Conservation (phyloP, 2,113 vertebrate genomes). For the Natator depressus region DNA sequence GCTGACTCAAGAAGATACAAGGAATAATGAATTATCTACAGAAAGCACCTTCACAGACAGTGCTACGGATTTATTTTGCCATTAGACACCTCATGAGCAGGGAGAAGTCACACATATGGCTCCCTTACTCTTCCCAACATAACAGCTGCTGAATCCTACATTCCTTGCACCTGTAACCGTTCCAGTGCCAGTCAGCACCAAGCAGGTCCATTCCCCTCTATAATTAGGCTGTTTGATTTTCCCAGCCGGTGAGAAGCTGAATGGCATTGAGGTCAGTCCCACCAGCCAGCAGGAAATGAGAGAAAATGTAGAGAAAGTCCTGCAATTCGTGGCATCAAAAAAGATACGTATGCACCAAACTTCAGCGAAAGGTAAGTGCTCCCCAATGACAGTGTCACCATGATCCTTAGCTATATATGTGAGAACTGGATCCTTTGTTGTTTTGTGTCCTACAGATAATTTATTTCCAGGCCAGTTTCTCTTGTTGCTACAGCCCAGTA, state of each 20-base stretch:
- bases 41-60: background rate
- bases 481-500: background rate
- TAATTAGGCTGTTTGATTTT: background rate
- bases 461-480: background rate
- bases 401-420: background rate
- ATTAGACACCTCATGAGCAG: background rate
- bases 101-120: background rate
- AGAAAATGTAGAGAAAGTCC: slow-evolving; percentile 93
- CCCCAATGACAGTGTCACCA: background rate
- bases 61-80: background rate
- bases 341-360: slow-evolving; percentile 97
- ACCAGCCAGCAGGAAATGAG: slow-evolving; percentile 90
- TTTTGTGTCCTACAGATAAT: background rate
- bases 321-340: slow-evolving; percentile 93
- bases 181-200: background rate
- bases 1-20: background rate
- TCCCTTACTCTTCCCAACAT: background rate
- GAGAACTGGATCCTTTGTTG: background rate
- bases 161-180: background rate
- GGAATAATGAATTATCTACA: background rate
- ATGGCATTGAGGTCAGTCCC: slow-evolving; percentile 82
- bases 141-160: background rate
- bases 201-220: background rate
- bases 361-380: slow-evolving; percentile 88
- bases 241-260: slow-evolving; percentile 91